Conservation (phyloP, 2,113 vertebrate species). For the Cochlearius cochlearius region DNA sequence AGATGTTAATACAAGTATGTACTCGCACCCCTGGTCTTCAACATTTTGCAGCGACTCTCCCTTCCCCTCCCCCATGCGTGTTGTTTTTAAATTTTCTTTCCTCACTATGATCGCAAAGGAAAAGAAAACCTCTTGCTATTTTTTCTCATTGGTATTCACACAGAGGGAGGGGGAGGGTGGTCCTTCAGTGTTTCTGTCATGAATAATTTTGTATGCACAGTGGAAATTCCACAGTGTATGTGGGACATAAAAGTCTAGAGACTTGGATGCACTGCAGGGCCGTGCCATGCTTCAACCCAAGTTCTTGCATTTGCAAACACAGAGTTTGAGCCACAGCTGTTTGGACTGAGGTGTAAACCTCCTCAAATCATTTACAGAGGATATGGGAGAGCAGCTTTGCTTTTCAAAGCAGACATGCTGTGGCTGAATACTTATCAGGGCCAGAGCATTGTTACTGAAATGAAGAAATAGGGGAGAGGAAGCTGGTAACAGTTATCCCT, state of each 20-base stretch:
- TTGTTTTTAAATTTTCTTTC: conserved; percentile 5
- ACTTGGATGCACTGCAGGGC: background rate
- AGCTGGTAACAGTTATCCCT: background rate
- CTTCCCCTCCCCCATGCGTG: background rate
- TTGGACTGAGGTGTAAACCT: conserved; percentile 8
- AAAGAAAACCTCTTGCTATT: background rate
- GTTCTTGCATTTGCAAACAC: background rate
- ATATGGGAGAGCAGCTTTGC: background rate
- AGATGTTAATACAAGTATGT: conserved; percentile 27
- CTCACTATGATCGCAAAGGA: background rate
- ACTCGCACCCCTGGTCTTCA: background rate
- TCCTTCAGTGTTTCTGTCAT: conserved; percentile 28
- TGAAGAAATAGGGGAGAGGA: background rate
- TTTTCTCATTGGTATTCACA: background rate
- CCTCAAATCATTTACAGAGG: background rate
- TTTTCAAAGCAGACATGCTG: background rate
- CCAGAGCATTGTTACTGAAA: background rate
- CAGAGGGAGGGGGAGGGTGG: background rate
- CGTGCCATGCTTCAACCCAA: background rate
- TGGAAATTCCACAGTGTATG: conserved; percentile 54
- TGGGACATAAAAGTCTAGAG: conserved; percentile 49
- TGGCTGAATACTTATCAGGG: background rate
- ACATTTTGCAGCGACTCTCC: background rate
- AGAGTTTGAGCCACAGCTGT: background rate
- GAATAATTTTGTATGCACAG: conserved; percentile 36